Evolutionary conservation across 2,888 invertebrate species (phyloP), one percentile per base, ranked within the genome.

Genomic region (Stenodema calcarata): DNA sequence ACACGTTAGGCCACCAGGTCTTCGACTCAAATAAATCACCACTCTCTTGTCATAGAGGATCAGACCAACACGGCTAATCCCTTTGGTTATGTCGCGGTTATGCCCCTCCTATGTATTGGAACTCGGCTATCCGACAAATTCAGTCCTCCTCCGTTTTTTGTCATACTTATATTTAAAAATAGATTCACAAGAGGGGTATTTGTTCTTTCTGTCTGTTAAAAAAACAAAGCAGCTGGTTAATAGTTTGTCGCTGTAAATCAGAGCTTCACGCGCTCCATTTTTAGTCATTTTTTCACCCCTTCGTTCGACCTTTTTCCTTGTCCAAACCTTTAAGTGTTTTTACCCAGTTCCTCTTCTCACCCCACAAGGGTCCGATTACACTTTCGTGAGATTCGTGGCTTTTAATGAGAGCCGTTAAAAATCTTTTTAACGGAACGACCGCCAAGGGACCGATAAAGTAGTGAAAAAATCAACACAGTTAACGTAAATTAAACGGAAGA

Each of bases 331-430:
- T 30, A 70, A 50, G 50, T 62, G 62, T 27, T 62, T 69, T 69
- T 69, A 18, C 35, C 3, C 30, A 35, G 35, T 73, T 73, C 30
- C 30, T 73, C 35, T 73, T 35, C 73, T 73, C 73, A 73, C 73
- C 73, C 73, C 41, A 41, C 35, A 73, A 73, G 73, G 30, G 73
- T 73, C 73, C 73, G 73, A 73, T 73, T 73, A 73, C 73, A 73
- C 70, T 70, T 27, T 70, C 35, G 73, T 73, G 73, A 28, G 30
- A 73, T 35, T 30, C 62, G 62, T 35, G 30, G 73, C 35, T 73
- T 73, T 73, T 73, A 73, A 73, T 73, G 73, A 41, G 73, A 41
- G 73, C n/a, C 30, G 73, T 73, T 73, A 73, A 73, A 54, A 73
- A 73, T 18, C 73, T 28, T 62, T 62, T 18, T 9, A 11, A 7